Evolutionary conservation across 2,113 vertebrate genomes (phyloP).

Genomic region (Prietella phreatophila): DNA sequence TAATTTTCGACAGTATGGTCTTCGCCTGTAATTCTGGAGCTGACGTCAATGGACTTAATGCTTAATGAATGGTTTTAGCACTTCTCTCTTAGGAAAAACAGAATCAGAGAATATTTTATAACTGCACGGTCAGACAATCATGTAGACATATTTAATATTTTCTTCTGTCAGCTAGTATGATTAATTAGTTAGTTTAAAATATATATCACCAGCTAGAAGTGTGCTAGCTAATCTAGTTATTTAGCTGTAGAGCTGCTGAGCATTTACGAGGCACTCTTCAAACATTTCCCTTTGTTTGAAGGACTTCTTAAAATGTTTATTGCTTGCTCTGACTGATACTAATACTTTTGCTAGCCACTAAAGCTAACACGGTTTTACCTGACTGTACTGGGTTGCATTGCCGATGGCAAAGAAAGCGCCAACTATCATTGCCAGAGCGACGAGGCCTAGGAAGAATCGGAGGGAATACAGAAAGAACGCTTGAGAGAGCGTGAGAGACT

Average conservation of each 20-base stretch:
- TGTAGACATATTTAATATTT: not conserved
- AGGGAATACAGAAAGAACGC: conserved; percentile 64
- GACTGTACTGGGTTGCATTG: conserved; percentile 65
- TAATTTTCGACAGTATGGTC: not conserved
- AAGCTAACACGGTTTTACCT: conserved; percentile 63
- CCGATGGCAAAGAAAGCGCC: conserved; percentile 74
- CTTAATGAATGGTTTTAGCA: not conserved
- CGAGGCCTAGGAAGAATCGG: conserved; percentile 65
- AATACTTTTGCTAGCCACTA: not conserved
- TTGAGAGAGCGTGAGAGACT: conserved; percentile 66
- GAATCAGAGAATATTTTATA: not conserved
- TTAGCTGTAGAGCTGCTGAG: not conserved
- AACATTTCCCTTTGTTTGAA: too few species aligned
- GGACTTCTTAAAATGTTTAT: not conserved
- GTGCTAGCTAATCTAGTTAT: not conserved
- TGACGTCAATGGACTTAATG: not conserved
- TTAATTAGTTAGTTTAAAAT: not conserved
- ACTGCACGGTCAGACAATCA: not conserved
- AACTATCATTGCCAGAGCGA: conserved; percentile 67
- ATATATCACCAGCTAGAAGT: not conserved
- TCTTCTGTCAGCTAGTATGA: not conserved
- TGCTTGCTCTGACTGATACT: not conserved
- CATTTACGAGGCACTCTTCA: too few species aligned
- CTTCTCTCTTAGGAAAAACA: not conserved
- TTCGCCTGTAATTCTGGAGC: not conserved